A percentile compares a stretch with the other conserved stretches of the same genome.
Conservation (phyloP, 2,113 vertebrate genomes). For the Xiphophorus couchianus region DNA sequence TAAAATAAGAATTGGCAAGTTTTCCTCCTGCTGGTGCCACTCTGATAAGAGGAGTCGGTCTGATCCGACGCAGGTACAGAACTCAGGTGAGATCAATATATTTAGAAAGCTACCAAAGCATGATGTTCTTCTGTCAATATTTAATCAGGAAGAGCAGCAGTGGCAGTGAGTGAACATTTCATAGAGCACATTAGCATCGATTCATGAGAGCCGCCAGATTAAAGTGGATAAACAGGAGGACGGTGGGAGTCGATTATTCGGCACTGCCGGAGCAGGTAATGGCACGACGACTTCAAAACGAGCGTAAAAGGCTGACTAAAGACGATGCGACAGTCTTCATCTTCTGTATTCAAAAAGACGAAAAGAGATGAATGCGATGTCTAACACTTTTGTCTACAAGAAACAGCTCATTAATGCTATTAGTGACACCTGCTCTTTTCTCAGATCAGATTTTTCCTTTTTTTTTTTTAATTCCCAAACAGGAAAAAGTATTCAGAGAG, state of each 20-base stretch:
- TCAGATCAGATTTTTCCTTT: slow-evolving; percentile 16
- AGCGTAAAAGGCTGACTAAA: slow-evolving; percentile 9
- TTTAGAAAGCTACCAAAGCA: slow-evolving; percentile 33
- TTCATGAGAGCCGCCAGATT: slow-evolving; percentile 48
- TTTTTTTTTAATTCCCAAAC: background rate
- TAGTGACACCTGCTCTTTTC: slow-evolving; percentile 58
- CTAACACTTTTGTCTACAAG: background rate
- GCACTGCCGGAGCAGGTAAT: slow-evolving; percentile 21
- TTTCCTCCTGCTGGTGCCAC: slow-evolving; percentile 1
- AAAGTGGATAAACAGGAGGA: slow-evolving; percentile 47
- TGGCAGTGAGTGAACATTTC: slow-evolving; percentile 64
- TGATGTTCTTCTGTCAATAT: slow-evolving; percentile 62
- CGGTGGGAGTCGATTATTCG: slow-evolving; percentile 33
- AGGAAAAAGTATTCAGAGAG: slow-evolving; percentile 11
- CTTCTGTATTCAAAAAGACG: background rate
- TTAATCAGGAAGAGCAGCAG: slow-evolving; percentile 60
- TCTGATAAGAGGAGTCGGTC: background rate
- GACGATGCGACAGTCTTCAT: slow-evolving; percentile 1
- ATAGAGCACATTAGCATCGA: slow-evolving; percentile 71
- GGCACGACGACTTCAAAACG: slow-evolving; percentile 8
- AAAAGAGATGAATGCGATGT: background rate
- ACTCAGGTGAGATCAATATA: slow-evolving; percentile 45
- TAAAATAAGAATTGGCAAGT: background rate
- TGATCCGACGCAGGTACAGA: background rate
- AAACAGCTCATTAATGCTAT: slow-evolving; percentile 31